A percentile compares a stretch with the other conserved stretches of the same genome.
phyloP scores from a whole-genome alignment of 2,888 invertebrate species.

The Drosophila nr. medialis region DNA sequence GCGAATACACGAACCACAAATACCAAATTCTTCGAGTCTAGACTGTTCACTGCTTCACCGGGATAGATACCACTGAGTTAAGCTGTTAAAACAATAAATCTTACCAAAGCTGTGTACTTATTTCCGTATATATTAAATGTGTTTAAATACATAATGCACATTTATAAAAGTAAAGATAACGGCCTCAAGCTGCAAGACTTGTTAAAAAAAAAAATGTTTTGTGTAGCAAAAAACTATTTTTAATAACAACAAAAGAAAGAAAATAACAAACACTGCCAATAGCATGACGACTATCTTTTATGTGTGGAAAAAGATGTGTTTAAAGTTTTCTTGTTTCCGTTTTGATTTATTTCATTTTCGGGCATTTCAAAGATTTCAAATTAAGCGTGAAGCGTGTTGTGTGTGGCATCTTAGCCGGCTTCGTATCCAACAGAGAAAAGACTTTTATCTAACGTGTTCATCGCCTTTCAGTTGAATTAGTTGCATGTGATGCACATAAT shows the following conservation, averaged over 20 bases:
- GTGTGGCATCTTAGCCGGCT: slow-evolving; percentile 47
- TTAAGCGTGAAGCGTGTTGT: slow-evolving; percentile 37
- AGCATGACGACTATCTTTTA: not conserved
- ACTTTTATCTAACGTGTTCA: slow-evolving; percentile 55
- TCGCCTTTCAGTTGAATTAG: slow-evolving; percentile 56
- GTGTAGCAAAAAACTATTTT: not conserved
- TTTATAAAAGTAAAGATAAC: not conserved
- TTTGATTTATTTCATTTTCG: slow-evolving; percentile 39
- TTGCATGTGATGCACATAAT: slow-evolving; percentile 41
- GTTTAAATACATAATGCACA: not conserved
- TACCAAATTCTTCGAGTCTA: not conserved
- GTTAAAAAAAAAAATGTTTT: not conserved
- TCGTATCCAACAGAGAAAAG: slow-evolving; percentile 41
- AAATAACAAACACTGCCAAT: not conserved
- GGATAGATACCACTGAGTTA: not conserved
- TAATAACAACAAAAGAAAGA: not conserved
- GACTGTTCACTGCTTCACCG: not conserved
- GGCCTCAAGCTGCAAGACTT: not conserved
- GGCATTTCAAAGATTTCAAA: slow-evolving; percentile 64
- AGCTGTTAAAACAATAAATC: not conserved
- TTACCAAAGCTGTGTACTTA: not conserved
- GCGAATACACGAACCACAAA: slow-evolving; percentile 13
- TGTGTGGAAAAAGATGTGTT: slow-evolving; percentile 4
- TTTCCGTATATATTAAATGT: not conserved
- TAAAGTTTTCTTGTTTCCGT: slow-evolving; percentile 30